Conservation (phyloP, 2,888 invertebrate species). For the Drosophila lutescens region DNA sequence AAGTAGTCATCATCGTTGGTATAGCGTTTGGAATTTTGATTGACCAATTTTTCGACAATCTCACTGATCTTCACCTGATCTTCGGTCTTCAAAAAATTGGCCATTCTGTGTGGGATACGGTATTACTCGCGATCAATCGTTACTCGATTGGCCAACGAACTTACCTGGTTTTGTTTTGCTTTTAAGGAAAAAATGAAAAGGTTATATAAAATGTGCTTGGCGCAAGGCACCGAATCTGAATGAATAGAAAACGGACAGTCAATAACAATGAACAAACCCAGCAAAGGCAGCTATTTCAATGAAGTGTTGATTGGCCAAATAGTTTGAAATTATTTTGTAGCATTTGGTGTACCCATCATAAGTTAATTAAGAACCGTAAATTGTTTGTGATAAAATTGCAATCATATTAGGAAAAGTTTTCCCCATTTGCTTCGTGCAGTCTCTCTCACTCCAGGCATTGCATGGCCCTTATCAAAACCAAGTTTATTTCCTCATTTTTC, state of each 20-base stretch:
- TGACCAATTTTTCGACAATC: slow-evolving; percentile 1
- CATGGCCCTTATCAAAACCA: slow-evolving; percentile 17
- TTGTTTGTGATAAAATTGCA: slow-evolving; percentile 8
- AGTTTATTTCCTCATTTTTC: slow-evolving; percentile 26
- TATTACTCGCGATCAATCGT: neutral
- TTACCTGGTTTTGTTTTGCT: neutral
- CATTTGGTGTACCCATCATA: neutral
- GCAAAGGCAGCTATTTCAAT: neutral
- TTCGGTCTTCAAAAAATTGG: neutral
- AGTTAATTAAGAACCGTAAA: slow-evolving; percentile 14
- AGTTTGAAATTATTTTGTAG: neutral
- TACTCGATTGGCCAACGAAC: neutral
- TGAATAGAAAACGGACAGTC: neutral
- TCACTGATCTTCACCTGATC: neutral
- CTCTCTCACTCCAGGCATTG: neutral
- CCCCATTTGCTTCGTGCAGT: slow-evolving; percentile 4
- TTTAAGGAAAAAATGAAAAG: neutral
- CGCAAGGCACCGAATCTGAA: neutral
- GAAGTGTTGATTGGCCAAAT: neutral
- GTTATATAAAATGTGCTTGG: neutral
- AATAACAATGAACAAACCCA: neutral
- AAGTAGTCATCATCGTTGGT: neutral
- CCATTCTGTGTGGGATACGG: neutral
- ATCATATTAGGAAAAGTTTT: slow-evolving; percentile 21
- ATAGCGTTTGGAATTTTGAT: slow-evolving; percentile 4